A percentile compares a stretch with the other conserved stretches of the same genome.
phyloP scores from a whole-genome alignment of 1,140 invertebrate species.

The Nomia melanderi region DNA sequence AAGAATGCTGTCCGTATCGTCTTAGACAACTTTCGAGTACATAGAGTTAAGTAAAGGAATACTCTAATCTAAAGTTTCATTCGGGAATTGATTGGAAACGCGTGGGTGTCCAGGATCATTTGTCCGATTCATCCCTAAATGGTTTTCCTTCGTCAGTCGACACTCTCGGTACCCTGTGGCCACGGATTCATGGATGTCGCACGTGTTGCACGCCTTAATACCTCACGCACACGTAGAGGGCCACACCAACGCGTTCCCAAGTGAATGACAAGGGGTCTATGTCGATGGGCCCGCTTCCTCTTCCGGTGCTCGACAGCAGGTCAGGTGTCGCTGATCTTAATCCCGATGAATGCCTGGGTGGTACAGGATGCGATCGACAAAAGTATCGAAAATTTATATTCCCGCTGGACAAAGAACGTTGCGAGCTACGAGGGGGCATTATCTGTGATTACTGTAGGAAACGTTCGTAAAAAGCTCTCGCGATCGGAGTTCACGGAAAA shows the following conservation, averaged over 20 bases:
- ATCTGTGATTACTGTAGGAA: slow-evolving; percentile 8
- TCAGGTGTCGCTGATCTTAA: slow-evolving; percentile 65
- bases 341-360: slow-evolving; percentile 49
- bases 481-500: slow-evolving; percentile 13
- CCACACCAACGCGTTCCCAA: slow-evolving; percentile 44
- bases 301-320: slow-evolving; percentile 64
- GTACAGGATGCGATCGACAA: slow-evolving; percentile 53
- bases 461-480: not conserved
- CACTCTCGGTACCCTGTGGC: not conserved
- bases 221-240: slow-evolving; percentile 51
- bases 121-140: not conserved
- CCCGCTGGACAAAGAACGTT: not conserved
- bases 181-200: slow-evolving; percentile 45
- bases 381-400: slow-evolving; percentile 20
- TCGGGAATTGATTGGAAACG: too few species aligned
- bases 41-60: too few species aligned
- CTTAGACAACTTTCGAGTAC: too few species aligned
- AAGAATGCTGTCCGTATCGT: too few species aligned
- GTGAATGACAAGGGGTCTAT: slow-evolving; percentile 48
- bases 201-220: slow-evolving; percentile 54
- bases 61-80: too few species aligned
- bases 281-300: slow-evolving; percentile 58
- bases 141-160: not conserved
- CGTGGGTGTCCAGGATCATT: too few species aligned
- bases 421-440: not conserved